Base-by-base conservation (phyloP, 2,797 vertebrate species). In the Mastacembelus armatus region DNA sequence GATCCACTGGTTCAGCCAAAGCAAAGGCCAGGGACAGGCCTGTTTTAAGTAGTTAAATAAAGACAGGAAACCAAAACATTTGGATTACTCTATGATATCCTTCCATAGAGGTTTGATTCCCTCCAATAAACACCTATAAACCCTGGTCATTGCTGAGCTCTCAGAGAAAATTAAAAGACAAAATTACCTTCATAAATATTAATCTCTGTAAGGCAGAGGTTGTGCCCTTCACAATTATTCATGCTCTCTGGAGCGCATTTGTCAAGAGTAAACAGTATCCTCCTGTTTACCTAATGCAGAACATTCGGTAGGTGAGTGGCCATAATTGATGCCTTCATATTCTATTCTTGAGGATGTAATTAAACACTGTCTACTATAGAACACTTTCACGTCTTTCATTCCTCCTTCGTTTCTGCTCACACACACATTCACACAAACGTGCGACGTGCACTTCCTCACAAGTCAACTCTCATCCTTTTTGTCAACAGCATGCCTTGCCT, bases 181-280 rank as follows among this genome's bases (percentile, higher is more conserved):
- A 84, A 85, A 90, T 85, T 83, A 66, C 52, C 78, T 74, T 77
- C 84, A 86, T 90, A 85, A 90, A 92, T 91, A 91, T 91, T 87
- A 85, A 89, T 89, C 69, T 58, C 33, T 55, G 71, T 7, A 26
- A 71, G 81, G 77, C 76, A 76, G 84, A 86, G 86, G 83, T 88
- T 80, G 66, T 73, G 87, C 84, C 87, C 89, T 86, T 87, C 81
- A 80, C 72, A 62, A 83, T 90, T 83, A 87, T 86, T 89, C 86
- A 84, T 74, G 85, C 76, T 80, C 77, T 81, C 71, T 27, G 64
- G 70, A 80, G 82, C 68, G 44, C 80, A 74, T 90, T 89, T 87
- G 77, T 84, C 77, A 85, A 78, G 75, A 88, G 84, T 84, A 89
- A 91, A 90, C 88, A 81, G 72, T 83, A 77, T 68, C 77, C 84